These are phyloP conservation scores for Pempheris klunzingeri DNA, from an alignment of 2,797 vertebrate genomes.

Conservation along the genomic window DNA sequence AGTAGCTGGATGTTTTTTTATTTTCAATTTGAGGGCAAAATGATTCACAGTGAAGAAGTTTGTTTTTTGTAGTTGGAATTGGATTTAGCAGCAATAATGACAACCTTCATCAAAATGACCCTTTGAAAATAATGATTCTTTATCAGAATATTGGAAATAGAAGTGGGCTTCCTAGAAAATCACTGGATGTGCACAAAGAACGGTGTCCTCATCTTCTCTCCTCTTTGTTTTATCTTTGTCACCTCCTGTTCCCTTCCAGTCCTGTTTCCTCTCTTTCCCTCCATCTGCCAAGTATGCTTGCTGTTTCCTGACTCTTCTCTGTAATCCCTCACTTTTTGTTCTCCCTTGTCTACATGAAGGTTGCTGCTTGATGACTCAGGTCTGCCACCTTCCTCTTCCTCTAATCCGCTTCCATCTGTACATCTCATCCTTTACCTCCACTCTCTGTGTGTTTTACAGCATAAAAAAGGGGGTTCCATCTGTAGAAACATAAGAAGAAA, in stretches of 20 bases:
- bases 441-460: neutral
- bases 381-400: slow-evolving; percentile 33
- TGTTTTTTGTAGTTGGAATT: too few species aligned
- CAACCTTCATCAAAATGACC: too few species aligned
- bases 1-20: too few species aligned
- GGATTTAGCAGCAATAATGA: too few species aligned
- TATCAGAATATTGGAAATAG: too few species aligned
- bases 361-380: slow-evolving; percentile 43
- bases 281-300: slow-evolving; percentile 5
- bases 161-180: too few species aligned
- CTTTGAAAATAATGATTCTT: too few species aligned
- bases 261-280: neutral
- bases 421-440: slow-evolving; percentile 32
- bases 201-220: too few species aligned
- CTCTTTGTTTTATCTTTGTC: neutral
- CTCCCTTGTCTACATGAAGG: slow-evolving; percentile 36
- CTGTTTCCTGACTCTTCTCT: slow-evolving; percentile 26
- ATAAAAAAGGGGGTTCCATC: slow-evolving; percentile 21
- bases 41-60: too few species aligned
- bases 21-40: too few species aligned
- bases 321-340: slow-evolving; percentile 47
- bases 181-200: too few species aligned
- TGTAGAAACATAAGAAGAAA: slow-evolving; percentile 12
- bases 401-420: slow-evolving; percentile 39
- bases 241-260: slow-evolving; percentile 5